phyloP scores from a whole-genome alignment of 2,113 vertebrate genomes.

The Abramis brama region DNA sequence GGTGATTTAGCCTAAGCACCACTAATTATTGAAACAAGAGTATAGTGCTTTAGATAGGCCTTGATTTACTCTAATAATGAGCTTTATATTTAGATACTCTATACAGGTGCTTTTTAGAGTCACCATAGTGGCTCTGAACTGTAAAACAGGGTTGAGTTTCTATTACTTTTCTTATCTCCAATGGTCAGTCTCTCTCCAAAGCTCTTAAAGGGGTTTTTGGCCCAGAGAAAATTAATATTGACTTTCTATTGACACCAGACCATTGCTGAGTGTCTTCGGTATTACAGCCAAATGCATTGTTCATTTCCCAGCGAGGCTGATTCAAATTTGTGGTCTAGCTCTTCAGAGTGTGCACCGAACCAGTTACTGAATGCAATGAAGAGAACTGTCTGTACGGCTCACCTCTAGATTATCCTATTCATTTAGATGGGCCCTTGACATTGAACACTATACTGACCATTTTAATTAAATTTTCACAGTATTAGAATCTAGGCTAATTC shows the following conservation, averaged over 20 bases:
- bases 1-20: conserved; percentile 1
- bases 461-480: conserved; percentile 29
- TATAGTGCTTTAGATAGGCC: neutral
- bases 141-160: conserved; percentile 31
- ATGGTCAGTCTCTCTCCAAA: neutral
- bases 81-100: conserved; percentile 15
- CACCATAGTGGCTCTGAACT: neutral
- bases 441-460: neutral
- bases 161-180: conserved; percentile 34
- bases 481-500: conserved; percentile 21
- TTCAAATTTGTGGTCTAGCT: neutral
- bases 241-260: conserved; percentile 41
- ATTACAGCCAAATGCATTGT: conserved; percentile 12
- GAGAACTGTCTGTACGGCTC: neutral
- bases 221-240: conserved; percentile 50
- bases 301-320: conserved; percentile 8
- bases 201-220: conserved; percentile 22
- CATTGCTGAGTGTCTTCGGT: conserved; percentile 4
- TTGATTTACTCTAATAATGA: neutral
- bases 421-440: conserved; percentile 1
- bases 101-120: neutral
- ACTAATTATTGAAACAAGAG: neutral
- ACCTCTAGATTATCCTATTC: neutral
- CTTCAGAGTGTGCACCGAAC: neutral
- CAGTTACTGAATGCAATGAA: neutral